Base-by-base conservation (phyloP, 2,113 vertebrate genomes). In the Myocastor coypus region DNA sequence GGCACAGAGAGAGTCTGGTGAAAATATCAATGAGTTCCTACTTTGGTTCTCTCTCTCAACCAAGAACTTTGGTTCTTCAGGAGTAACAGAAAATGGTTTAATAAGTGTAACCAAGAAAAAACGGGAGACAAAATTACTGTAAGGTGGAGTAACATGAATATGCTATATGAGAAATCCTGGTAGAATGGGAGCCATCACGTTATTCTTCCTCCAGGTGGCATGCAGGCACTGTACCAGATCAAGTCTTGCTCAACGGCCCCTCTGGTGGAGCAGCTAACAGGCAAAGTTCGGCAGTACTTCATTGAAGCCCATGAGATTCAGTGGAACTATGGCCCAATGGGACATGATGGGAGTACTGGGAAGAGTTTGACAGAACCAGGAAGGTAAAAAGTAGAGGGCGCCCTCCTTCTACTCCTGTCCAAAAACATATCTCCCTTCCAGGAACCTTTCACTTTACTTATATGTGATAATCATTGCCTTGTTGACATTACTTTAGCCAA, bases 141-240 rank as follows among this genome's bases (percentile, higher is more conserved):
- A 8, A 64, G 68, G 78, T 88, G 5, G 37, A 85, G 10, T 6
- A 91, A 80, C 34, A 5, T 94, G 28, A 63, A 20, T 87, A 0
- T 3, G 59, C 24, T 94, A 11, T 42, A 5, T 40, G 50, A 64
- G 5, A 59, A 89, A 75, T 34, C 13, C 3, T 94, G 26, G 7
- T 81, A 80, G 37, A 96, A 89, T 89, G 16, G 40, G 8, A 8
- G 4, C 26, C 50, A 16, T 32, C 57, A 46, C 88, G 75, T n/a
- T 28, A 0, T 59, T 69, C 37, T 93, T 94, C 77, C 22, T 97
- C 57, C 97, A 99, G 98, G 95, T 96, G 98, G 98, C 20, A 99
- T 99, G 98, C 98, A 30, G 24, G 98, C 98, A 2, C 80, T 99
- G 46, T 99, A 98, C 19, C 97, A 98, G n/a, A 98, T 99, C 88